Evolutionary conservation across 2,113 vertebrate genomes (phyloP).

Genomic region (Heterotilapia buettikoferi): DNA sequence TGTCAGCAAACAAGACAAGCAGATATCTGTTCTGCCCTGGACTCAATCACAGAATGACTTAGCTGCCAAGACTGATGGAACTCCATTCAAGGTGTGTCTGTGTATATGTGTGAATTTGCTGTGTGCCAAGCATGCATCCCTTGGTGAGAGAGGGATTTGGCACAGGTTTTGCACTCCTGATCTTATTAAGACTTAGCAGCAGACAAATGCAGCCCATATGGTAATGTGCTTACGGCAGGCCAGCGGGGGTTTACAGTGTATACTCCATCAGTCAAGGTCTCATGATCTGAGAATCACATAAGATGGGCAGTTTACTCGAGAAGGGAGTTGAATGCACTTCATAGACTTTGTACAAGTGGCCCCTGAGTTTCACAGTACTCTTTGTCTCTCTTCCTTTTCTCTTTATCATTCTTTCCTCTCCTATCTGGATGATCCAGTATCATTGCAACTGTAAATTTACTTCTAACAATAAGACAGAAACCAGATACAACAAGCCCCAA

Average conservation of each 20-base stretch:
- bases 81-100: conserved; percentile 11
- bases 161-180: conserved; percentile 38
- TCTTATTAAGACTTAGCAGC: conserved; percentile 55
- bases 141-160: conserved; percentile 14
- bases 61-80: conserved; percentile 25
- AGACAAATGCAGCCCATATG: conserved; percentile 60
- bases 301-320: neutral
- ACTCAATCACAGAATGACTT: conserved; percentile 12
- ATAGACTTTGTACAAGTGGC: neutral
- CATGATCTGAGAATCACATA: conserved; percentile 6
- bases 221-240: conserved; percentile 46
- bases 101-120: conserved; percentile 12
- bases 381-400: neutral
- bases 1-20: neutral
- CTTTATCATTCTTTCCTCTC: neutral
- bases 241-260: neutral
- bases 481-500: conserved; percentile 1
- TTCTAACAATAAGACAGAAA: conserved; percentile 1
- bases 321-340: neutral
- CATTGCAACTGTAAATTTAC: neutral
- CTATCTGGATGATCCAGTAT: neutral
- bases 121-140: neutral
- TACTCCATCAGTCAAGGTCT: conserved; percentile 5
- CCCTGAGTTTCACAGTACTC: neutral
- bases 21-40: conserved; percentile 7